These are phyloP conservation scores for Amblyopsis rosae DNA, from an alignment of 2,113 vertebrate species.

Conservation along the genomic window DNA sequence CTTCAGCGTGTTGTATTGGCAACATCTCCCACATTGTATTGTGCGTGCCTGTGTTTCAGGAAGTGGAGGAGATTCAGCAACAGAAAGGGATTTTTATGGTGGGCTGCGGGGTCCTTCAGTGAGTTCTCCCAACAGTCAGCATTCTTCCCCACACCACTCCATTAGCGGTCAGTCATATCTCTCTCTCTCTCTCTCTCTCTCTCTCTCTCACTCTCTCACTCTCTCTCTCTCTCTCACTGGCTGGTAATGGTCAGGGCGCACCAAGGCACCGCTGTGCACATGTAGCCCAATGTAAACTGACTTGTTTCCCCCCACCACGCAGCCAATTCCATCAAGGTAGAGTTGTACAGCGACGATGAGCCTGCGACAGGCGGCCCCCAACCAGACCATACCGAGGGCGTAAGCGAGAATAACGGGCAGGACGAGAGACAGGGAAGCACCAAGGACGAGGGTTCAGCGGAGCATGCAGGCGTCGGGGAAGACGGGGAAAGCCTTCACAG, in stretches of 20 bases:
- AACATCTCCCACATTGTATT: too few relatives aligned
- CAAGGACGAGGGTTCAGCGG: constrained; percentile 73
- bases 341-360: constrained; percentile 93
- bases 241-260: background rate
- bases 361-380: constrained; percentile 76
- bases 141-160: constrained; percentile 88
- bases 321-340: constrained; percentile 96
- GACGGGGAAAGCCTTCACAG: constrained; percentile 81
- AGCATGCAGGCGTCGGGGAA: constrained; percentile 66
- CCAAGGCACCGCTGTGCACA: background rate
- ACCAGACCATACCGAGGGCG: constrained; percentile 78
- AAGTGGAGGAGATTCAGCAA: constrained; percentile 89
- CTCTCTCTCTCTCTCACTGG: too few relatives aligned
- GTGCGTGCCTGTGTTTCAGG: constrained; percentile 71
- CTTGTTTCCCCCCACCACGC: background rate
- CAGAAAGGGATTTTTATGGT: constrained; percentile 89
- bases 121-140: constrained; percentile 91
- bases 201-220: too few relatives aligned
- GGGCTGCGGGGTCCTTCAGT: constrained; percentile 82
- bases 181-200: background rate
- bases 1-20: background rate
- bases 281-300: constrained; percentile 11
- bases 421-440: constrained; percentile 73
- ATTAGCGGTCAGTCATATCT: constrained; percentile 84
- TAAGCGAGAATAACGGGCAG: constrained; percentile 63